Evolutionary conservation across 2,888 invertebrate species (phyloP).

Genomic region (Rhynchonema sp.): DNA sequence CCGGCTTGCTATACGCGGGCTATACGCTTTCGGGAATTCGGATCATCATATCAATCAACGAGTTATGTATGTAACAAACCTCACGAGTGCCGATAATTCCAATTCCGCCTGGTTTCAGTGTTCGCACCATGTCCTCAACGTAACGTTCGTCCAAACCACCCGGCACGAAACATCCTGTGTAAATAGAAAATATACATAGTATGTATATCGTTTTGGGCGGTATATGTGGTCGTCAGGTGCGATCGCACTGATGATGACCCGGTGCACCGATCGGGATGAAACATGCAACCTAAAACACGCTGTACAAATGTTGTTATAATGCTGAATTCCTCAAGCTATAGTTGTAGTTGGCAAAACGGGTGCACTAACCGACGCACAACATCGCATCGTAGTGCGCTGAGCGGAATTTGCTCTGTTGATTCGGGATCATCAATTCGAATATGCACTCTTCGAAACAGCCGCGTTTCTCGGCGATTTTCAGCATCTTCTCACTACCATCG

Average conservation of each 20-base stretch:
- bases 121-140: neutral
- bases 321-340: no score
- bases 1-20: no score
- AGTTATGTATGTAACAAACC: neutral
- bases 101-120: neutral
- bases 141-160: neutral
- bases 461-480: neutral
- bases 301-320: no score
- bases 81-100: neutral
- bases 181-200: neutral
- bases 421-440: neutral
- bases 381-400: neutral
- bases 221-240: no score
- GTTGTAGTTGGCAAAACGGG: no score
- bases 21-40: no score
- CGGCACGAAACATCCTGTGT: slow-evolving; percentile 1
- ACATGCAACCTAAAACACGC: no score
- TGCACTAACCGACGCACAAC: neutral
- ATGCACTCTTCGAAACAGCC: neutral
- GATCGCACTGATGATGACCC: no score
- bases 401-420: neutral
- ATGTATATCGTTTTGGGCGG: no score
- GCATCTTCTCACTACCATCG: neutral
- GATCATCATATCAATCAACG: no score
- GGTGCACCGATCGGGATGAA: no score